Base-by-base conservation (phyloP, 2,797 vertebrate genomes). In the Dryobates pubescens region DNA sequence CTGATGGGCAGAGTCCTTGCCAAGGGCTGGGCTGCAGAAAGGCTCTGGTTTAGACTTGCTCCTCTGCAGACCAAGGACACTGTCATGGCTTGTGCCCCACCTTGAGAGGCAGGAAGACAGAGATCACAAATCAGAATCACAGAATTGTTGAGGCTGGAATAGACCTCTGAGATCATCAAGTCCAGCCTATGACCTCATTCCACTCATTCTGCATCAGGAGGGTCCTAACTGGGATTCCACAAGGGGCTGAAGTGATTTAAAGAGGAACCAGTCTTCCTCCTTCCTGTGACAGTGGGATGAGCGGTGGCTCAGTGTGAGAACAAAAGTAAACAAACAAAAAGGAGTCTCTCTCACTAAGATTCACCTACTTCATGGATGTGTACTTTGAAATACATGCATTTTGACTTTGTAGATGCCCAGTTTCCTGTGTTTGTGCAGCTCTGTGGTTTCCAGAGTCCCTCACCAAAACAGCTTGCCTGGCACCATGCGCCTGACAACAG, bases 401-500 rank as follows among this genome's bases (percentile, higher is more conserved):
- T 71, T 36, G 17, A 17, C 47, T 19, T 11, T 2, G 12, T 2
- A 17, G 2, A n/a, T 1, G 17, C 45, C 45, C 18, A 16, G 2
- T 29, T 53, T 26, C n/a, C 2, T 36, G 4, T 6, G 34, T 15
- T 29, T 32, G 70, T 5, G 32, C 20, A 1, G 22, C 26, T 4
- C 68, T 20, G 45, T 1, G 0, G 10, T 20, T 62, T 61, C 17
- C 34, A 17, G 36, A 49, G 43, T 4, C 34, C 5, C 56, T 36
- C 32, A 9, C 32, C 32, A 6, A 4, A 41, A 13, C 2, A 17
- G 58, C n/a, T 15, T 16, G 41, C 54, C n/a, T 15, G 47, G 75
- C 59, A 30, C 47, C 18, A 0, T 0, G 12, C 2, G 19, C 9
- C 0, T 2, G 51, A 8, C 41, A 16, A 1, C 26, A 30, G 69